phyloP scores from a whole-genome alignment of 37 sponge, comb jelly and placozoan species.

The Halisarca cf. caerulea region DNA sequence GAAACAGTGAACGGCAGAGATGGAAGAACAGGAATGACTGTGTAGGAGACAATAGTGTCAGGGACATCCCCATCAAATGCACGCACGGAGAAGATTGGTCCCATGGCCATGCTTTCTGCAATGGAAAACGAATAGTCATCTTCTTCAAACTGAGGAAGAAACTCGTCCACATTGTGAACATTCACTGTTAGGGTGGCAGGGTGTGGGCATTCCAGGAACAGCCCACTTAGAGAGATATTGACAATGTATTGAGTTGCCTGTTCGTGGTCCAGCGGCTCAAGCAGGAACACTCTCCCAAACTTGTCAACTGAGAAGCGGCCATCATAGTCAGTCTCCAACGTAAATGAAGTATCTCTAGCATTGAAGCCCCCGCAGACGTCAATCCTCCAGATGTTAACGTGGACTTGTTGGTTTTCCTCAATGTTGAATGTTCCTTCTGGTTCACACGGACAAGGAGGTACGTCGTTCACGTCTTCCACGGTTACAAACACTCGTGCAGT shows the following conservation, averaged over 20 bases:
- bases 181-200: slow-evolving; percentile 39
- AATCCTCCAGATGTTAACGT: background rate
- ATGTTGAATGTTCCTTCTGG: background rate
- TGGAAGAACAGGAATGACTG: background rate
- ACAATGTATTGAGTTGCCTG: background rate
- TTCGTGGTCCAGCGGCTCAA: background rate
- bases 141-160: slow-evolving; percentile 42
- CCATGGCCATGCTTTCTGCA: slow-evolving; percentile 15
- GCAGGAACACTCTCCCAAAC: slow-evolving; percentile 6
- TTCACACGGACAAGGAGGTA: slow-evolving; percentile 22
- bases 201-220: background rate
- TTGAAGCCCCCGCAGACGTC: background rate
- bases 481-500: slow-evolving; percentile 28
- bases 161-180: slow-evolving; percentile 58
- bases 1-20: background rate
- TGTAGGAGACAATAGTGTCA: slow-evolving; percentile 37
- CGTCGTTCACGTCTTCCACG: slow-evolving; percentile 53
- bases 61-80: slow-evolving; percentile 54
- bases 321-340: background rate
- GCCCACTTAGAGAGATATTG: background rate
- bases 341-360: background rate
- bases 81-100: slow-evolving; percentile 43
- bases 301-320: background rate
- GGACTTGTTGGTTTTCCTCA: background rate
- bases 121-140: slow-evolving; percentile 24